phyloP scores from a whole-genome alignment of 2,888 invertebrate species.

The Lymantria dispar region DNA sequence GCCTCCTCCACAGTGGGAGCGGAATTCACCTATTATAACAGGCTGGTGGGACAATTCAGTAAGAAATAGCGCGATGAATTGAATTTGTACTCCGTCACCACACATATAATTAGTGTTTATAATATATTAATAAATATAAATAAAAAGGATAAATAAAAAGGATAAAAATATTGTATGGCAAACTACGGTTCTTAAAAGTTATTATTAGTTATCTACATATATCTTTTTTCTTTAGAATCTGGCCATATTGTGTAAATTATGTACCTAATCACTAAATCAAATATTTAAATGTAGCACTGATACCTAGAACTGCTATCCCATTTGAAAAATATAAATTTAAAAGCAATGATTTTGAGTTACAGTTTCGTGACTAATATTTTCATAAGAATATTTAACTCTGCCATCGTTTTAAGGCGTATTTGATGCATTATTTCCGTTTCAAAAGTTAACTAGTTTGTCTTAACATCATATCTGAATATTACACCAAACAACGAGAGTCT shows the following conservation, averaged over 20 bases:
- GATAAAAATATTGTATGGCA: too few species aligned
- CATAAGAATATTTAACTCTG: not conserved
- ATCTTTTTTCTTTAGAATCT: not conserved
- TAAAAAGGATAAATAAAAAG: too few species aligned
- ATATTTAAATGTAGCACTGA: not conserved
- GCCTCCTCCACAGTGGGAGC: too few species aligned
- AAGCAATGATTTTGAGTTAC: not conserved
- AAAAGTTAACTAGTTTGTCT: slow-evolving; percentile 42
- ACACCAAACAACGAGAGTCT: slow-evolving; percentile 71
- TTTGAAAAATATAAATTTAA: not conserved
- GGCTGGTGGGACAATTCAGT: too few species aligned
- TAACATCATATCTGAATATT: slow-evolving; percentile 55
- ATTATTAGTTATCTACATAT: not conserved
- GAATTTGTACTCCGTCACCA: too few species aligned
- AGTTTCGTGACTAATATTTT: not conserved
- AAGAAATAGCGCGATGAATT: too few species aligned
- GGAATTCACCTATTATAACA: too few species aligned
- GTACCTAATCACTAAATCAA: not conserved
- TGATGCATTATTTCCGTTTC: slow-evolving; percentile 52
- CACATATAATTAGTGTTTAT: too few species aligned
- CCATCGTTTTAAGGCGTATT: slow-evolving; percentile 8
- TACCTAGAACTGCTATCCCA: not conserved
- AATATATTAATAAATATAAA: too few species aligned
- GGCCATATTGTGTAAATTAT: not conserved
- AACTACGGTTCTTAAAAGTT: not conserved